Evolutionary conservation across 2,113 vertebrate species (phyloP).

Genomic region (Cacatua alba): DNA sequence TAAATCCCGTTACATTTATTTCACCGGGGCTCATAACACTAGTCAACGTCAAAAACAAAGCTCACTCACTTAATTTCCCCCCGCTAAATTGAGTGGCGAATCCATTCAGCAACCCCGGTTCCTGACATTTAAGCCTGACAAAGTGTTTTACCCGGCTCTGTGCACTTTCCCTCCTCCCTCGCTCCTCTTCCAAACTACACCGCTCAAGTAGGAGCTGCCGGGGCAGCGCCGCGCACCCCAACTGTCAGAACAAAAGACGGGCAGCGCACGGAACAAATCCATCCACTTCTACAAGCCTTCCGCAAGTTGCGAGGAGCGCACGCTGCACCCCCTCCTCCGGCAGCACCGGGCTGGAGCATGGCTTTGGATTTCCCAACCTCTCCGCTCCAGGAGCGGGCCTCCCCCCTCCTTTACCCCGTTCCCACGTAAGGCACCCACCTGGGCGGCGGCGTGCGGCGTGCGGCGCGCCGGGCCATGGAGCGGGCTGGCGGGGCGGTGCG

Average conservation of each 20-base stretch:
- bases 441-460: neutral
- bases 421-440: neutral
- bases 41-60: conserved; percentile 58
- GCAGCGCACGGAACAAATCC: neutral
- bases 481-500: too few relatives aligned
- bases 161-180: neutral
- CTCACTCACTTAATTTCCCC: conserved; percentile 67
- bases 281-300: neutral
- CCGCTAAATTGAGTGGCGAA: conserved; percentile 65
- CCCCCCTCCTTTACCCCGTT: neutral
- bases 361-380: neutral
- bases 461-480: too few relatives aligned
- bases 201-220: neutral
- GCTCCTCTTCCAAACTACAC: conserved; percentile 25
- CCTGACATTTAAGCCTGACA: conserved; percentile 6
- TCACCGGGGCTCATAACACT: neutral
- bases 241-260: neutral
- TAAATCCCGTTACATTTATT: conserved; percentile 56
- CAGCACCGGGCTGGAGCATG: neutral
- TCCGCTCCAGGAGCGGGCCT: neutral
- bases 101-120: conserved; percentile 20
- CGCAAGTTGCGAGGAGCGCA: neutral
- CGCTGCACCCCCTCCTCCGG: neutral
- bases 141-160: neutral
- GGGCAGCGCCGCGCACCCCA: neutral